A percentile compares a stretch with the other conserved stretches of the same genome.
phyloP scores from a whole-genome alignment of 2,888 invertebrate genomes.

The Oasisia sp. region DNA sequence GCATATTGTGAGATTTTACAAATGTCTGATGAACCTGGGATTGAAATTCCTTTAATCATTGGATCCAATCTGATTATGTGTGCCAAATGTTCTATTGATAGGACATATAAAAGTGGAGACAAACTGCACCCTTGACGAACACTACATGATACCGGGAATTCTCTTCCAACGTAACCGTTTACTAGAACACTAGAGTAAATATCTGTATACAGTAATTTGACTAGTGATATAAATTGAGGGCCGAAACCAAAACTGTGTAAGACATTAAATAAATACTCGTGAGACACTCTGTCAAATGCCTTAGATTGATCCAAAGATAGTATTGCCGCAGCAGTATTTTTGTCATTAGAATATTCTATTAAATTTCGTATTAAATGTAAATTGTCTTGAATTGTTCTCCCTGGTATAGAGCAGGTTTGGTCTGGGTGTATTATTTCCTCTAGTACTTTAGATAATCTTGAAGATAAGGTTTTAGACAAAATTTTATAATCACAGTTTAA shows the following conservation, averaged over 20 bases:
- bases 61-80: background rate
- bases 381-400: conserved; percentile 8
- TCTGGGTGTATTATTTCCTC: background rate
- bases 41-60: background rate
- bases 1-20: conserved; percentile 8
- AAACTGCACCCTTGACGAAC: too few relatives aligned
- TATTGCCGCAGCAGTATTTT: conserved; percentile 1
- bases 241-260: conserved; percentile 21
- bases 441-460: background rate
- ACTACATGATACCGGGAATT: background rate
- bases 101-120: conserved; percentile 22
- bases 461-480: background rate
- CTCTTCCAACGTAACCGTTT: background rate
- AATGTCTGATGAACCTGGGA: background rate
- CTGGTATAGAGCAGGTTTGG: conserved; percentile 22
- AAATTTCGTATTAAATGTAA: background rate
- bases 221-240: too few relatives aligned
- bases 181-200: conserved; percentile 25
- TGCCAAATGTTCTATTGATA: conserved; percentile 25
- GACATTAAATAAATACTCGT: conserved; percentile 18
- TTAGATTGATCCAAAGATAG: conserved; percentile 18
- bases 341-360: background rate
- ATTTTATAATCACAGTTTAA: too few relatives aligned
- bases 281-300: conserved; percentile 25
- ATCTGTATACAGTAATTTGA: too few relatives aligned